Evolutionary conservation across 2,797 vertebrate species (phyloP), one percentile per base, ranked within the genome.

Genomic region (Melanotaenia parkinsoni): DNA sequence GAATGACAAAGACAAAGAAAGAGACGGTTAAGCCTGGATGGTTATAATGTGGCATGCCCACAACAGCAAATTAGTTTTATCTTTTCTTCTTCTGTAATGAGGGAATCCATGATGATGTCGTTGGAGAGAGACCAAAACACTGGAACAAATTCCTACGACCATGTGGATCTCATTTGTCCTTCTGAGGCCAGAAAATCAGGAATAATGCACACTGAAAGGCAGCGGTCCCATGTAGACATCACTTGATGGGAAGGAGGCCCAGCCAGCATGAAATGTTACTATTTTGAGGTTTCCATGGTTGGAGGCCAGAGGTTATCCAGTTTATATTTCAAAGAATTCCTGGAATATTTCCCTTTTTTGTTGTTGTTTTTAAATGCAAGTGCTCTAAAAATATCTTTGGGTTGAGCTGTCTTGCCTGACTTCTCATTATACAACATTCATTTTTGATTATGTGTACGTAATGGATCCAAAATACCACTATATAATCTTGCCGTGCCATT

Each of bases 81-180:
- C 11, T 64, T 59, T n/a, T 28, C 54, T 10, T 43, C 43, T 56
- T 40, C 13, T 2, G 84, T 75, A 89, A 85, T 85, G 67, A 91
- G 71, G 8, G 40, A 71, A 63, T 61, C 33, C 59, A 54, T 73
- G 73, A 38, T 67, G 72, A 85, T 85, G 82, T 35, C 77, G 57
- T 63, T 82, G 80, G 63, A 79, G 65, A 74, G 71, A 81, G 64
- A 70, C 60, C 33, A 53, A 81, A 63, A 59, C 81, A 79, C 62
- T 73, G 83, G 77, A 91, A 86, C 76, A 83, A 61, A 82, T 84
- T 82, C 77, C 79, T 89, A 81, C 83, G 79, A 90, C 92, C 90
- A 90, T 85, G 85, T 89, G 86, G 86, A 77, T 90, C 72, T 85
- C 70, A 80, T 90, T 92, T 88, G 76, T 69, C 77, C 85, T 80